phyloP scores from a whole-genome alignment of 2,888 invertebrate species.

The Meandrusa payeni region DNA sequence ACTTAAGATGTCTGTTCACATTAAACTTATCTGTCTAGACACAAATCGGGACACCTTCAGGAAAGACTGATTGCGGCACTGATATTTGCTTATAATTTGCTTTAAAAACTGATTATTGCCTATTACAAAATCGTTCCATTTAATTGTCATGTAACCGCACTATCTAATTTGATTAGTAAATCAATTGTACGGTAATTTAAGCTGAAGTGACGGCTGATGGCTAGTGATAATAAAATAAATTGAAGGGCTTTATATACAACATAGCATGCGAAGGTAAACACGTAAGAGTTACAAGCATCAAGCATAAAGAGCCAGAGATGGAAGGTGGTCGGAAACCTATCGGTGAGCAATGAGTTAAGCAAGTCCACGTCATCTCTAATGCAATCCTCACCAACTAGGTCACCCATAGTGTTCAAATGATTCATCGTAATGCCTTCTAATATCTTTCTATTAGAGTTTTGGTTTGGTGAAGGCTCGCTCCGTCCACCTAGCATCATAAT shows the following conservation, averaged over 20 bases:
- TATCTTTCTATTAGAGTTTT: slow-evolving; percentile 48
- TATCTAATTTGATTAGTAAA: no score
- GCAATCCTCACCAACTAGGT: slow-evolving; percentile 68
- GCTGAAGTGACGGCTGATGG: no score
- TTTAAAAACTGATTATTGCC: no score
- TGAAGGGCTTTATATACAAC: not conserved
- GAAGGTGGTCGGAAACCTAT: slow-evolving; percentile 74
- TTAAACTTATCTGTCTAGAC: no score
- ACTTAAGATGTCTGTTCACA: no score
- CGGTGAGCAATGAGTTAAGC: slow-evolving; percentile 51
- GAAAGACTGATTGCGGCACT: no score
- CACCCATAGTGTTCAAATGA: slow-evolving; percentile 73
- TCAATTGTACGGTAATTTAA: no score
- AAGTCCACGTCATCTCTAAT: slow-evolving; percentile 42
- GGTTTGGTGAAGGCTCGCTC: slow-evolving; percentile 55
- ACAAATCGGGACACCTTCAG: no score
- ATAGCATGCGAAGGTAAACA: slow-evolving; percentile 11
- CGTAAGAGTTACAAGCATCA: slow-evolving; percentile 29
- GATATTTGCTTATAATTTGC: no score
- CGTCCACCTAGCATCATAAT: slow-evolving; percentile 75
- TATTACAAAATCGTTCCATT: no score
- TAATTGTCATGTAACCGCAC: no score
- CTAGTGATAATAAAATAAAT: no score
- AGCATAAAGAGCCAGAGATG: slow-evolving; percentile 48
- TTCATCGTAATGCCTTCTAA: slow-evolving; percentile 63